Evolutionary conservation across 2,888 invertebrate genomes (phyloP).

Genomic region (Priapulus caudatus): DNA sequence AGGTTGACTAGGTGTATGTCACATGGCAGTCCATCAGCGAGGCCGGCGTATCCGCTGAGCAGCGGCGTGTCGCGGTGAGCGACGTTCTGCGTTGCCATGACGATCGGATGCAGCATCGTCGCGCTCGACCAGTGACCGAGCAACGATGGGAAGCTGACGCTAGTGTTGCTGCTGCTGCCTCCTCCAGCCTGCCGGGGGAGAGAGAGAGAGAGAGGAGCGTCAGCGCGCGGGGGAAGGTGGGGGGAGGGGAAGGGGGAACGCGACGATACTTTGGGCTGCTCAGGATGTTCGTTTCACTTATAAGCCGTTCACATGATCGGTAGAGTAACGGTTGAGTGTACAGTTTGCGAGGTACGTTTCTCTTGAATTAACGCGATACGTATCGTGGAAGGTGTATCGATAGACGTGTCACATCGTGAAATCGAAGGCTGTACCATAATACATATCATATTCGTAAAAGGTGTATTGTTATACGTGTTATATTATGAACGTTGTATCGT

Average conservation of each 20-base stretch:
- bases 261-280: background rate
- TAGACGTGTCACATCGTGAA: too few relatives aligned
- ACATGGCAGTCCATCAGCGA: slow-evolving; percentile 38
- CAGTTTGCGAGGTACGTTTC: too few relatives aligned
- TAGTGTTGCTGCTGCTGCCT: slow-evolving; percentile 18
- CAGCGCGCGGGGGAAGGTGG: slow-evolving; percentile 51
- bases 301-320: too few relatives aligned
- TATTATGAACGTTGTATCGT: too few relatives aligned
- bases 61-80: background rate
- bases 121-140: slow-evolving; percentile 8
- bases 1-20: slow-evolving; percentile 43
- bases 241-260: slow-evolving; percentile 49
- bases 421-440: too few relatives aligned
- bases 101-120: slow-evolving; percentile 10
- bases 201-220: slow-evolving; percentile 47
- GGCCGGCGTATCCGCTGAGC: slow-evolving; percentile 19
- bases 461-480: too few relatives aligned
- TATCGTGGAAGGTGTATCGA: too few relatives aligned
- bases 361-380: too few relatives aligned
- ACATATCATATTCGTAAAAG: too few relatives aligned
- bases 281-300: background rate
- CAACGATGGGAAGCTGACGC: slow-evolving; percentile 18
- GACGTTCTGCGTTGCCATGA: background rate
- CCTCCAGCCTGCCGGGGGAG: slow-evolving; percentile 33
- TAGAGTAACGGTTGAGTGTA: too few relatives aligned